Percentiles rank a stretch among this genome's conserved stretches.
Conservation (phyloP, 2,888 invertebrate genomes). For the Tanypteryx hageni region DNA sequence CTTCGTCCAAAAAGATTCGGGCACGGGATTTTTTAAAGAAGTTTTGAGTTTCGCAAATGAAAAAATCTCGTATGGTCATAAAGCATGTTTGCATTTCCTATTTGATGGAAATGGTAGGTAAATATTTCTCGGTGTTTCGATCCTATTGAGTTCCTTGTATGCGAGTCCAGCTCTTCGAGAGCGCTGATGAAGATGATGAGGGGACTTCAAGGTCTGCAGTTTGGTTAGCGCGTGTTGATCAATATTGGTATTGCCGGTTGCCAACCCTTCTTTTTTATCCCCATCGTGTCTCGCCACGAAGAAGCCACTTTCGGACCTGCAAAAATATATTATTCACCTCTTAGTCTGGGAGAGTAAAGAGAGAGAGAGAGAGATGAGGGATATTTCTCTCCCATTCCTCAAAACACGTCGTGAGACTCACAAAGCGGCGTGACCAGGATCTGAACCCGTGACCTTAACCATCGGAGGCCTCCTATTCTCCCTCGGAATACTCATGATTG, state of each 20-base stretch:
- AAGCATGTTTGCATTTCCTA: no score
- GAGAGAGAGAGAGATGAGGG: neutral
- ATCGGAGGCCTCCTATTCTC: slow-evolving; percentile 38
- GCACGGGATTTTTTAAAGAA: no score
- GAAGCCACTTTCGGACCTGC: neutral
- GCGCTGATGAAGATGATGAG: neutral
- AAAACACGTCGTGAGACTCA: slow-evolving; percentile 31
- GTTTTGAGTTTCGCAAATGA: no score
- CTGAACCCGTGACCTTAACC: slow-evolving; percentile 53
- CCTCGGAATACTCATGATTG: slow-evolving; percentile 41
- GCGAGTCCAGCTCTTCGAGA: neutral
- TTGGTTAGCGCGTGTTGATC: slow-evolving; percentile 51
- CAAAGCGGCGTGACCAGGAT: slow-evolving; percentile 49
- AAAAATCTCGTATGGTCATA: no score
- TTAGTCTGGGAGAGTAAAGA: neutral
- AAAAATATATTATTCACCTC: neutral
- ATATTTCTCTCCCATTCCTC: neutral
- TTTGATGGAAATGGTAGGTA: neutral
- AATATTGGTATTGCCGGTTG: neutral
- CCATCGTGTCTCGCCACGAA: neutral
- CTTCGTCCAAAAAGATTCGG: no score
- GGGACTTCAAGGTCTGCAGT: slow-evolving; percentile 1
- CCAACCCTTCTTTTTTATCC: neutral
- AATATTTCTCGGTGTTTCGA: neutral
- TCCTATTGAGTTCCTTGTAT: neutral